phyloP scores from a whole-genome alignment of 2,888 invertebrate species.

The Apomyelois bistriatella region DNA sequence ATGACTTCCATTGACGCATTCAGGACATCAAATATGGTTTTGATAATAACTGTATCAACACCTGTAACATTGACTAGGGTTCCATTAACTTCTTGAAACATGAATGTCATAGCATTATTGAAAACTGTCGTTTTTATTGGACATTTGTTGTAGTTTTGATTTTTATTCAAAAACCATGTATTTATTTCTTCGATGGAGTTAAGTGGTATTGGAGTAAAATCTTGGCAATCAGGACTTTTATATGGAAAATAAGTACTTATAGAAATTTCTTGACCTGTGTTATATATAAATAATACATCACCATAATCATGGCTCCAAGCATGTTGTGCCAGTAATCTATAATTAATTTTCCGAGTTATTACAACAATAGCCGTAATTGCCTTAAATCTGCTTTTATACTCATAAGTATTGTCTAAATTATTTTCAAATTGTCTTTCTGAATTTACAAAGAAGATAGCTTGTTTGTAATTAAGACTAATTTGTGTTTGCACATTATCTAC shows the following conservation, averaged over 20 bases:
- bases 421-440: neutral
- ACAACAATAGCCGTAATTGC: conserved; percentile 1
- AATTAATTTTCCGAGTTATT: neutral
- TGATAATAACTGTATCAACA: neutral
- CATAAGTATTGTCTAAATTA: neutral
- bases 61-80: neutral
- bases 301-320: conserved; percentile 5
- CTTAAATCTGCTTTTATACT: neutral
- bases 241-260: conserved; percentile 6
- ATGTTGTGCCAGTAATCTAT: neutral
- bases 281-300: neutral
- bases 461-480: conserved; percentile 1
- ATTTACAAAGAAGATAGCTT: neutral
- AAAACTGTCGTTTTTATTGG: neutral
- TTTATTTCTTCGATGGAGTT: neutral
- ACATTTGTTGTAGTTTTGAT: conserved; percentile 5
- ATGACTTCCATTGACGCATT: conserved; percentile 4
- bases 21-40: neutral
- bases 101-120: neutral
- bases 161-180: neutral
- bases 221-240: neutral
- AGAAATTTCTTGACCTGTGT: neutral
- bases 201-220: neutral
- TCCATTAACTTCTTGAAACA: neutral
- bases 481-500: neutral